phyloP scores from a whole-genome alignment of 2,113 vertebrate species.

The Hyaena hyaena region DNA sequence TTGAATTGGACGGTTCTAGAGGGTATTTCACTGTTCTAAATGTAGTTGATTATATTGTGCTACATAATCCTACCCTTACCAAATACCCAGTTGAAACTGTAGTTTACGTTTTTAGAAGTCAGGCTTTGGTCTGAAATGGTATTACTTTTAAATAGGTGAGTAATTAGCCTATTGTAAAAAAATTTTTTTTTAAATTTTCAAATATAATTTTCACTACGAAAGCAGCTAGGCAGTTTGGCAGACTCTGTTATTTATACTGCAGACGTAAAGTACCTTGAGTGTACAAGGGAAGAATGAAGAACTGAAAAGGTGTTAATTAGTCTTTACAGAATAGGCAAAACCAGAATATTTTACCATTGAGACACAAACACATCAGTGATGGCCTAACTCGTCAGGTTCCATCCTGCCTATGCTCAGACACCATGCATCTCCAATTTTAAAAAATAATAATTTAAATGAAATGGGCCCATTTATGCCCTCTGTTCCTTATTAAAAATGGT shows the following conservation, averaged over 20 bases:
- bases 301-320: conserved; percentile 73
- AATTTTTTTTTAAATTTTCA: not conserved
- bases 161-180: not conserved
- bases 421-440: not conserved
- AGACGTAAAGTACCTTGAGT: conserved; percentile 40
- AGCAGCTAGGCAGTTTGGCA: conserved; percentile 55
- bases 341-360: conserved; percentile 63
- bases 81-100: not conserved
- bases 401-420: not conserved
- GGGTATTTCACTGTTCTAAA: conserved; percentile 44
- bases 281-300: conserved; percentile 42
- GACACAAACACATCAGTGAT: conserved; percentile 59
- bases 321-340: conserved; percentile 74
- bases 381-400: not conserved
- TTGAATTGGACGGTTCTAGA: conserved; percentile 48
- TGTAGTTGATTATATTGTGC: not conserved
- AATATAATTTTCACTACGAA: conserved; percentile 45
- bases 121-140: not conserved
- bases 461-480: conserved; percentile 42
- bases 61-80: not conserved
- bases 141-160: conserved; percentile 42
- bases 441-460: conserved; percentile 61
- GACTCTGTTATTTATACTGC: conserved; percentile 58
- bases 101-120: conserved; percentile 58
- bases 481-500: conserved; percentile 71